phyloP scores from a whole-genome alignment of 2,888 invertebrate species.

The Mythimna vitellina region DNA sequence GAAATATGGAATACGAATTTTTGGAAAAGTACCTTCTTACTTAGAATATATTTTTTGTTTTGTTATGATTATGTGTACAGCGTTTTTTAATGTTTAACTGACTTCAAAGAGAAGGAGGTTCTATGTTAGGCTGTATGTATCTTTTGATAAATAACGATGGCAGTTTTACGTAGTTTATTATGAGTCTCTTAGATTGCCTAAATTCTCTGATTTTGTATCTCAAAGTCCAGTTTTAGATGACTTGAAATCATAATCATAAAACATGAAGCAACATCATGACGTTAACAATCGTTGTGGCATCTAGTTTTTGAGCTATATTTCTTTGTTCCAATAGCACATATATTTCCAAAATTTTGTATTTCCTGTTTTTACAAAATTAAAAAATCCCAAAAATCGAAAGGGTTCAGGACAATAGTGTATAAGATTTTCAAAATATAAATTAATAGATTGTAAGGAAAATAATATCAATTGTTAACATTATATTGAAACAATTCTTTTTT shows the following conservation, averaged over 20 bases:
- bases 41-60: background rate
- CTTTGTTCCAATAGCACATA: background rate
- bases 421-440: constrained; percentile 66
- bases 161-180: background rate
- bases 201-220: background rate
- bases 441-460: constrained; percentile 64
- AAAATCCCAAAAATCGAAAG: constrained; percentile 20
- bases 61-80: background rate
- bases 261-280: background rate
- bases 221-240: background rate
- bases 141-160: background rate
- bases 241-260: background rate
- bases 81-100: no score
- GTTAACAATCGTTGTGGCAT: background rate
- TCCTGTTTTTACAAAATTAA: constrained; percentile 9
- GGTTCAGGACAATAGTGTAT: constrained; percentile 55
- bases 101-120: no score
- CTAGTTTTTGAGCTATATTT: background rate
- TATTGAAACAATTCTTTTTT: constrained; percentile 58
- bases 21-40: background rate
- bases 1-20: constrained; percentile 8
- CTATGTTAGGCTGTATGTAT: no score
- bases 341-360: constrained; percentile 20
- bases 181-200: no score
- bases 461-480: constrained; percentile 66